A percentile compares a stretch with the other conserved stretches of the same genome.
These are phyloP conservation scores for Rhagoletis pomonella DNA, from an alignment of 1,140 invertebrate genomes.

Conservation along the genomic window DNA sequence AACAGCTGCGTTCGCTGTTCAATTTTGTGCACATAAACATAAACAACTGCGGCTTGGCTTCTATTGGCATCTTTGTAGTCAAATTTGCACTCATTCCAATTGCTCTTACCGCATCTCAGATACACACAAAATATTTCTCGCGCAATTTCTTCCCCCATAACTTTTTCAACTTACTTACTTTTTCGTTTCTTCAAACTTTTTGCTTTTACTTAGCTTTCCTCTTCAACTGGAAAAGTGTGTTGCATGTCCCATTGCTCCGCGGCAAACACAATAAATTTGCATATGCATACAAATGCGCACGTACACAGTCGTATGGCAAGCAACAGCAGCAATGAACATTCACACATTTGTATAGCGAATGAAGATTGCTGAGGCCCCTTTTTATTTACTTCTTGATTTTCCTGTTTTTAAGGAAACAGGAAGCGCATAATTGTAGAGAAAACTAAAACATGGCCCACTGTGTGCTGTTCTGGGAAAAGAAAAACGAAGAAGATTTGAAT, in stretches of 20 bases:
- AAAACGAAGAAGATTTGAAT: not conserved
- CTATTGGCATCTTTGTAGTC: not conserved
- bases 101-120: not conserved
- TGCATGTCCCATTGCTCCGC: not conserved
- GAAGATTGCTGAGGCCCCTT: not conserved
- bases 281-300: not conserved
- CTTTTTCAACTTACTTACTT: not conserved
- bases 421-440: not conserved
- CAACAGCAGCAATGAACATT: not conserved
- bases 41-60: not conserved
- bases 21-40: not conserved
- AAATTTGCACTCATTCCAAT: not conserved
- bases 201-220: not conserved
- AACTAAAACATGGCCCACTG: not conserved
- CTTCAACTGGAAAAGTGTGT: not conserved
- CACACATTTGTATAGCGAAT: not conserved
- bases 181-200: not conserved
- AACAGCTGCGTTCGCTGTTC: constrained; percentile 2
- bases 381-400: constrained; percentile 1
- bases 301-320: not conserved
- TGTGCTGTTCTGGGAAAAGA: not conserved
- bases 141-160: not conserved
- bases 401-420: constrained; percentile 45
- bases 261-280: not conserved
- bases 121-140: not conserved